Base-by-base conservation (phyloP, 2,888 invertebrate genomes). In the Eristalis tenax region DNA sequence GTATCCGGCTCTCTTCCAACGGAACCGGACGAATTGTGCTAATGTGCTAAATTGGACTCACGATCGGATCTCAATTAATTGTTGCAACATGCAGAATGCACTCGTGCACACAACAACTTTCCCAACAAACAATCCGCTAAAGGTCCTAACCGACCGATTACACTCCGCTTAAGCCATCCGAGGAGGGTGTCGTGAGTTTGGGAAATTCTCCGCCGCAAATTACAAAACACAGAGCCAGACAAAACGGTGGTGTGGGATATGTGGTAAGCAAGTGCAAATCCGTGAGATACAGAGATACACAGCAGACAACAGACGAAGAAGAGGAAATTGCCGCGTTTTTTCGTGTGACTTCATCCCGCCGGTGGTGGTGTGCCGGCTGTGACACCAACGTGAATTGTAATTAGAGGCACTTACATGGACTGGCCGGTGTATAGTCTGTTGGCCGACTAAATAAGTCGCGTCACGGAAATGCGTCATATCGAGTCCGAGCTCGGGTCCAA, bases 391-490 rank as follows among this genome's bases (percentile, higher is more conserved):
- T 86, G 68, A 40, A 77, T 56, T 73, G 73, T 81, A 85, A 86
- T 86, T 82, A 86, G 85, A 86, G n/a, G n/a, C 77, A 77, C 73
- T 78, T 78, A 78, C 82, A 86, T 70, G 69, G 82, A 5, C 68
- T 63, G 78, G 70, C 50, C 35, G 66, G 50, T 64, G 35, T 59
- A 43, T 4, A n/a, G 15, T 43, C 15, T 56, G 81, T 76, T 81
- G 81, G 82, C 77, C 82, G 70, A 74, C 82, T 65, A 78, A 70
- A 79, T 78, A 87, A 83, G 86, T 83, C 83, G 78, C 86, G 86
- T 87, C 86, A 87, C 83, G 86, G 83, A 87, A 87, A 87, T 87
- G 86, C 86, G 86, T 87, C 86, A 87, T 32, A 32, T 83, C 71
- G 61, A 73, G 18, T 63, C 61, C 50, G 18, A 73, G 78, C 40